Base-by-base conservation (phyloP, 2,888 invertebrate genomes). In the Ceraclea dissimilis region DNA sequence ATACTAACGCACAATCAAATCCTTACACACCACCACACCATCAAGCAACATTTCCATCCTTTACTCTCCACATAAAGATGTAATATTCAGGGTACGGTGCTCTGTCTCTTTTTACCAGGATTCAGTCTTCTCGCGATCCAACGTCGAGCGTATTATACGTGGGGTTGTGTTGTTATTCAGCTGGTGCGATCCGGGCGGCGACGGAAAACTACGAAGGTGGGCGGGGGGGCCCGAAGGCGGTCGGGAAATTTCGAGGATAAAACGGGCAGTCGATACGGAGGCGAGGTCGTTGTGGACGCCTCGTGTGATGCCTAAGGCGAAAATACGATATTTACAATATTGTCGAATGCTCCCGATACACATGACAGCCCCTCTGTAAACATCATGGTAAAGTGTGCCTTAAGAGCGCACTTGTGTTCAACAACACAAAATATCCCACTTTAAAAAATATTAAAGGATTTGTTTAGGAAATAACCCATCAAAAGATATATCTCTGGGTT, bases 181-280 rank as follows among this genome's bases (percentile, higher is more conserved):
- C 63, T 59, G 63, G 66, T 58, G 57, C 59, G 62, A 62, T 62
- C 64, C 63, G 58, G 63, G 64, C 66, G 54, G 56, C 60, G 54
- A 54, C 60, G 57, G 57, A 57, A 31, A 52, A 33, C 20, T 33
- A 22, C 59, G 71, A 68, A 65, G 67, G 64, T 62, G 58, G 63
- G 68, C 75, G 75, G 73, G 64, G 60, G 57, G 47, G 54, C 57
- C 65, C 76, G 76, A 74, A 16, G 34, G 11, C 18, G 16, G 31
- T 43, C 55, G 60, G 52, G 39, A 18, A 44, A 21, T 8, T 49
- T 46, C 63, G 63, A 58, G 57, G 21, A 33, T 26, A 64, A 68
- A 70, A 75, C 74, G 73, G 74, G 76, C 76, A 77, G 77, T 78
- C 78, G 76, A 77, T 78, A 78, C 74, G 76, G 74, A 59, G 59